phyloP scores from a whole-genome alignment of 1,140 invertebrate species.

The Drosophila pseudoobscura region DNA sequence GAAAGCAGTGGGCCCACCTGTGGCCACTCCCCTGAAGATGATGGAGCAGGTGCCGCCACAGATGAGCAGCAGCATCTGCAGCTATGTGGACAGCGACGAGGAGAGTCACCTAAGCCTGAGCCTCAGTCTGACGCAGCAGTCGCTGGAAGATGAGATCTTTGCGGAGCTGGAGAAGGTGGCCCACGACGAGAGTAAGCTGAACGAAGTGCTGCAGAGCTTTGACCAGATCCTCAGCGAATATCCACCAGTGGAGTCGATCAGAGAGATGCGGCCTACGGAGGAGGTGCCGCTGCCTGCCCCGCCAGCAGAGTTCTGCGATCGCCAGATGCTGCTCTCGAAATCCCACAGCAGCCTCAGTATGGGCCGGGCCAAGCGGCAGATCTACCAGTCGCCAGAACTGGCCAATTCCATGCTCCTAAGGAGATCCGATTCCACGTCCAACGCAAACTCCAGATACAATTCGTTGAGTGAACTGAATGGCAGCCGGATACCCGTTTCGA shows the following conservation, averaged over 20 bases:
- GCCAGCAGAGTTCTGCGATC: conserved; percentile 56
- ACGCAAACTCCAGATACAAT: conserved; percentile 76
- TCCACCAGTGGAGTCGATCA: conserved; percentile 41
- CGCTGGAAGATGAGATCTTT: conserved; percentile 81
- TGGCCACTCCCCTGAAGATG: neutral
- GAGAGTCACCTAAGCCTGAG: conserved; percentile 64
- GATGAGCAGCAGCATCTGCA: conserved; percentile 55
- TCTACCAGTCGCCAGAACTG: conserved; percentile 70
- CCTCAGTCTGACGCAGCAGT: conserved; percentile 70
- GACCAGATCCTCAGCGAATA: conserved; percentile 85
- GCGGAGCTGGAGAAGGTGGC: conserved; percentile 83
- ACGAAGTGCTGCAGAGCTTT: conserved; percentile 86
- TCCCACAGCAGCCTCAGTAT: conserved; percentile 65
- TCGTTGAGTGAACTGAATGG: conserved; percentile 85
- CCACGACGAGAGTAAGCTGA: conserved; percentile 85
- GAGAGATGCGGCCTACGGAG: neutral
- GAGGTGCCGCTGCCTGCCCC: conserved; percentile 47
- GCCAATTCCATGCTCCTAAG: conserved; percentile 48
- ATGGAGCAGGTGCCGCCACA: neutral
- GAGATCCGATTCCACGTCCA: conserved; percentile 28
- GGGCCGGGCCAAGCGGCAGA: conserved; percentile 44
- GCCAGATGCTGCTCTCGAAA: conserved; percentile 83
- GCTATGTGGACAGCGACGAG: conserved; percentile 73
- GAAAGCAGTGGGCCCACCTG: conserved; percentile 21
- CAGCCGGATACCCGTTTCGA: conserved; percentile 83